Base-by-base conservation (phyloP, 2,797 vertebrate genomes). In the Podarcis lilfordi region DNA sequence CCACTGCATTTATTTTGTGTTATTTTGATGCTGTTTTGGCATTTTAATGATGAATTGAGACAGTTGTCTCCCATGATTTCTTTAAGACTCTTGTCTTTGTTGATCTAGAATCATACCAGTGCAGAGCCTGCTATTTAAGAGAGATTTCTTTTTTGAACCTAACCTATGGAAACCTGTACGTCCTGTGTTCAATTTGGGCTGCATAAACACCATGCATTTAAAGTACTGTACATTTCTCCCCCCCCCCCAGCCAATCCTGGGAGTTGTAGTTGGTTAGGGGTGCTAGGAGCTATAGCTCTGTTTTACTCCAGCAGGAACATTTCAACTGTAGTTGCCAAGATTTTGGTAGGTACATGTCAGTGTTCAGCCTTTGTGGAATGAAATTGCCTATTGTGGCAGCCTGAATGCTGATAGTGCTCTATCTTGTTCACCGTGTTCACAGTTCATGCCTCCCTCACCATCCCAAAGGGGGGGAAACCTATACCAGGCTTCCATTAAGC, bases 1-100 rank as follows among this genome's bases (percentile, higher is more conserved):
- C 13, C 37, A 37, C 37, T 84, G 10, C 77, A 85, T 79, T 81
- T 4, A 85, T 75, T 32, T 82, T 89, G 88, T 91, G 92, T 19
- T 55, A 25, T 91, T 88, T 71, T 90, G 76, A 88, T 8, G 40
- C 2, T 79, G 8, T 66, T 68, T 80, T 27, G 81, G n/a, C 3
- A 69, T 80, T 80, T 69, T 72, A 37, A 23, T 75, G 37, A 69
- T 80, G n/a, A 75, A 75, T 64, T 45, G 27, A n/a, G 13, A 74
- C 71, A n/a, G 35, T 45, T 64, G n/a, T 72, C 32, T 64, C n/a
- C 17, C n/a, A 13, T 43, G 21, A 71, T 80, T 74, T n/a, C 75
- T 59, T 55, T 29, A 80, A 37, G 71, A 37, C 19, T 11, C 17
- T 61, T 29, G 69, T 9, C 66, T 23, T 66, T 80, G 23, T 4